Conservation (phyloP, 1,140 invertebrate species). For the Hycleus cichorii region DNA sequence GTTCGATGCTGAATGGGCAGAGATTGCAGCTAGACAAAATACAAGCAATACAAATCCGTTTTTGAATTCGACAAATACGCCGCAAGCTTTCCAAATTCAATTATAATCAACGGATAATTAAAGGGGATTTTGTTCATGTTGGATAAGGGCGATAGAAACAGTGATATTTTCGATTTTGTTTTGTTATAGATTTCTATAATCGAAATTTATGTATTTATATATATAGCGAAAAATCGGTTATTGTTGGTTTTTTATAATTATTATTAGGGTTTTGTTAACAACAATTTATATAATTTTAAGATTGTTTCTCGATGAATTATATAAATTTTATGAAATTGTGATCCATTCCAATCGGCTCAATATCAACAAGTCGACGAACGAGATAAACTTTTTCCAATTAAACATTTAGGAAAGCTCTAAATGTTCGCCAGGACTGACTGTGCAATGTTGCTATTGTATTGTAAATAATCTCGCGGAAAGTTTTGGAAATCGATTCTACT, state of each 20-base stretch:
- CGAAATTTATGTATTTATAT: not conserved
- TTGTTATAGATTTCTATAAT: not conserved
- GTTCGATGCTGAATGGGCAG: slow-evolving; percentile 82
- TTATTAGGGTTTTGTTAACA: too few species aligned
- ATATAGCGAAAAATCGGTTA: too few species aligned
- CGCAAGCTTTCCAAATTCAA: slow-evolving; percentile 58
- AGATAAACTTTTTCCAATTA: too few species aligned
- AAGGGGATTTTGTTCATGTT: not conserved
- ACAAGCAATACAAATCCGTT: slow-evolving; percentile 47
- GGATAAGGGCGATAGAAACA: not conserved
- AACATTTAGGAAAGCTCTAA: slow-evolving; percentile 1
- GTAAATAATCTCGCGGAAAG: slow-evolving; percentile 13
- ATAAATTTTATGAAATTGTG: slow-evolving; percentile 2
- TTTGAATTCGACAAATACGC: slow-evolving; percentile 45
- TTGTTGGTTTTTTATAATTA: too few species aligned
- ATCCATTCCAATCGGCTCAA: slow-evolving; percentile 3
- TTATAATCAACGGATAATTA: slow-evolving; percentile 41
- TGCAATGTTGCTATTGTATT: slow-evolving; percentile 20
- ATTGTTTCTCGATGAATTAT: not conserved
- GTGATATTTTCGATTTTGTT: not conserved
- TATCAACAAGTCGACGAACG: not conserved
- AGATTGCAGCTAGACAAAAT: slow-evolving; percentile 37
- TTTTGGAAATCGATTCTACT: too few species aligned
- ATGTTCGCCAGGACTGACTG: slow-evolving; percentile 29
- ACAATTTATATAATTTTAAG: not conserved